Percentiles rank a stretch among this genome's conserved stretches.
Evolutionary conservation across 2,888 invertebrate genomes (phyloP).

Genomic region (Himalopsyche kuldschensis): DNA sequence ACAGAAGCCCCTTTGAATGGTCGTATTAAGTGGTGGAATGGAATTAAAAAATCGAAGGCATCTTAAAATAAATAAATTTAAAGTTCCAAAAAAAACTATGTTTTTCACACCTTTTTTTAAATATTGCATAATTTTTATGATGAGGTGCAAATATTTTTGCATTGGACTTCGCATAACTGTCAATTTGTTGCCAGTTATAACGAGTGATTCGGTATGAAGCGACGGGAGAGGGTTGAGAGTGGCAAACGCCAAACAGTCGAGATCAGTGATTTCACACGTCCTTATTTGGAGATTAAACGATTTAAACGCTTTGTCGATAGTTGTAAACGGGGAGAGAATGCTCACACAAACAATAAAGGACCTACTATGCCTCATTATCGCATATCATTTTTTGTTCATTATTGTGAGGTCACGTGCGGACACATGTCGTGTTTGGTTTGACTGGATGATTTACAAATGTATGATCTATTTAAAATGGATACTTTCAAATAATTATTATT

Average conservation of each 20-base stretch:
- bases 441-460: too few relatives aligned
- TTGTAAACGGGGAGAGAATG: background rate
- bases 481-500: too few relatives aligned
- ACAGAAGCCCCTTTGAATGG: too few relatives aligned
- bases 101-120: too few relatives aligned
- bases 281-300: conserved; percentile 35
- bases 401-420: background rate
- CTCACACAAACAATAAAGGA: background rate
- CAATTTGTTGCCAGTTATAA: background rate
- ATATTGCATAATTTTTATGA: too few relatives aligned
- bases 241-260: conserved; percentile 9
- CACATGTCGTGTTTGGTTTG: background rate
- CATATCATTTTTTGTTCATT: background rate
- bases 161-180: background rate
- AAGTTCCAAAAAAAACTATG: too few relatives aligned
- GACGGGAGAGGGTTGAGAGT: conserved; percentile 6
- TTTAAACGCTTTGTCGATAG: conserved; percentile 3
- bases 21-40: too few relatives aligned
- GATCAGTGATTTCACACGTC: conserved; percentile 37
- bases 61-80: too few relatives aligned
- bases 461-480: too few relatives aligned
- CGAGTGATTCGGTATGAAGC: conserved; percentile 9
- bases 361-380: background rate
- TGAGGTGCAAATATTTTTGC: too few relatives aligned
- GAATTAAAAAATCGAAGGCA: too few relatives aligned